phyloP scores from a whole-genome alignment of 2,888 invertebrate species.

The Adelphocoris suturalis region DNA sequence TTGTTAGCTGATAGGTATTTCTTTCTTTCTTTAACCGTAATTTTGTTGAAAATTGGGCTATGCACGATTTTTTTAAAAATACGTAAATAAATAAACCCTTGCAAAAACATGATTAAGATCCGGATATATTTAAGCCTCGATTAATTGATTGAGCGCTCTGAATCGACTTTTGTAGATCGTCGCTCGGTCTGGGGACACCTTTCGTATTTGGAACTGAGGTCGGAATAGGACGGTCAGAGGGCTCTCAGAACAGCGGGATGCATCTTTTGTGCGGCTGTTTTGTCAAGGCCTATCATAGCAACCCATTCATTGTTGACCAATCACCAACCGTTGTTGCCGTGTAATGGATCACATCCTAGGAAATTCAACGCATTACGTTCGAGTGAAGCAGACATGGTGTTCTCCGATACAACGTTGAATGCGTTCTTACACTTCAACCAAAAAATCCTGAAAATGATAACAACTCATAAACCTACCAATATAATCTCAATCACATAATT shows the following conservation, averaged over 20 bases:
- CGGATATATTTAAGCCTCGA: too few relatives aligned
- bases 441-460: too few relatives aligned
- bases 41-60: too few relatives aligned
- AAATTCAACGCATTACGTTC: constrained; percentile 46
- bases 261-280: constrained; percentile 48
- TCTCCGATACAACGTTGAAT: background rate
- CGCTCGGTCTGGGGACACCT: background rate
- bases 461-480: too few relatives aligned
- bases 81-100: too few relatives aligned
- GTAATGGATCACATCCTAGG: constrained; percentile 40
- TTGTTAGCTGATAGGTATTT: too few relatives aligned
- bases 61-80: too few relatives aligned
- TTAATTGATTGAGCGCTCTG: too few relatives aligned
- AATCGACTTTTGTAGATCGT: background rate
- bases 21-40: too few relatives aligned
- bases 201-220: constrained; percentile 30
- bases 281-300: constrained; percentile 43
- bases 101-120: too few relatives aligned
- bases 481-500: too few relatives aligned
- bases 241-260: constrained; percentile 11
- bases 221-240: constrained; percentile 17
- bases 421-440: too few relatives aligned
- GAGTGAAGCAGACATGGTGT: background rate
- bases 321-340: background rate
- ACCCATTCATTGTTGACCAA: constrained; percentile 40